Conservation (phyloP, 2,888 invertebrate species). For the Torymus texanus region DNA sequence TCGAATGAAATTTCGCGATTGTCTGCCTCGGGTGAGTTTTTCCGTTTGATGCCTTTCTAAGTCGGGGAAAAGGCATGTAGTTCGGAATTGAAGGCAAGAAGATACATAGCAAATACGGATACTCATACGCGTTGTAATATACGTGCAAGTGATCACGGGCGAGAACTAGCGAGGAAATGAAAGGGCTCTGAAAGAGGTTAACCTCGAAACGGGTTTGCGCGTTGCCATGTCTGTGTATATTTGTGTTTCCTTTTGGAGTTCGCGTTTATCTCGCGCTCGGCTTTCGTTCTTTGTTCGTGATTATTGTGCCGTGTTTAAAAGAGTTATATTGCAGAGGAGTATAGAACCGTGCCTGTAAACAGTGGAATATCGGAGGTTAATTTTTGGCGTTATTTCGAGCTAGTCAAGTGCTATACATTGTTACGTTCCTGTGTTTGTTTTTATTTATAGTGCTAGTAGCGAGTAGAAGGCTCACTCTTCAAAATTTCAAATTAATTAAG, state of each 20-base stretch:
- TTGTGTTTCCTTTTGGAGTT: not conserved
- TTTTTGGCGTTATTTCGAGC: too few relatives aligned
- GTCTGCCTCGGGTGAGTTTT: too few relatives aligned
- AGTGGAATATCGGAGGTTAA: too few relatives aligned
- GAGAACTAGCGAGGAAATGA: conserved; percentile 12
- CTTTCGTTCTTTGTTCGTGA: not conserved
- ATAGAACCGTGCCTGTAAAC: not conserved
- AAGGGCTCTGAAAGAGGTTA: conserved; percentile 46
- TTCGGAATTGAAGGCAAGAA: too few relatives aligned
- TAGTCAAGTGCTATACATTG: too few relatives aligned
- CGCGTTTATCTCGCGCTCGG: not conserved
- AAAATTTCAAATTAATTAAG: too few relatives aligned
- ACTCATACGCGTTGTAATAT: too few relatives aligned
- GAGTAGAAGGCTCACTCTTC: too few relatives aligned
- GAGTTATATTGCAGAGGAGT: not conserved
- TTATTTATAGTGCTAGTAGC: not conserved
- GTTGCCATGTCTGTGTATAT: not conserved
- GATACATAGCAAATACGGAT: too few relatives aligned
- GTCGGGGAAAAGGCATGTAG: too few relatives aligned
- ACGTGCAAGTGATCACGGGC: not conserved
- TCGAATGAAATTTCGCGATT: not conserved
- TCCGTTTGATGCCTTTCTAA: too few relatives aligned
- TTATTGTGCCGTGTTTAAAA: not conserved
- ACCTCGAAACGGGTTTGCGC: conserved; percentile 43
- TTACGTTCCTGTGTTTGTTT: not conserved